Conservation (phyloP, 2,888 invertebrate species). For the Galerucella nymphaeae region DNA sequence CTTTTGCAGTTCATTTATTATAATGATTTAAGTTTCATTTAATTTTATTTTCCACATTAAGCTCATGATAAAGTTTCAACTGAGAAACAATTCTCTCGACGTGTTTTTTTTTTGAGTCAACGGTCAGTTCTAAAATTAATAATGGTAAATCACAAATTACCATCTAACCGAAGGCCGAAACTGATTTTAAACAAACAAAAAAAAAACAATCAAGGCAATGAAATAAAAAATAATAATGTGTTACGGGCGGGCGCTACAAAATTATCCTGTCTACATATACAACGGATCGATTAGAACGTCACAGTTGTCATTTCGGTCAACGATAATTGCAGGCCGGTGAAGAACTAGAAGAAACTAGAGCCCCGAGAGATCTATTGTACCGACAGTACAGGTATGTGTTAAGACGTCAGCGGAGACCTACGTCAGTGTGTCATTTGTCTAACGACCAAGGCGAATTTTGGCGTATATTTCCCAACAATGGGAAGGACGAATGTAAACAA, state of each 20-base stretch:
- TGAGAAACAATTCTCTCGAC: not conserved
- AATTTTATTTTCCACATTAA: not conserved
- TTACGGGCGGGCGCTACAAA: slow-evolving; percentile 52
- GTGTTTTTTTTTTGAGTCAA: not conserved
- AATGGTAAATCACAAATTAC: slow-evolving; percentile 26
- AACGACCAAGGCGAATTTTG: slow-evolving; percentile 28
- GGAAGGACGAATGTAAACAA: slow-evolving; percentile 21
- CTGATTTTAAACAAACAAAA: slow-evolving; percentile 39
- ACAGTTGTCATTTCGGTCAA: slow-evolving; percentile 56
- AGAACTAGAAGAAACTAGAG: slow-evolving; percentile 30
- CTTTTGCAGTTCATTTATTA: too few species aligned
- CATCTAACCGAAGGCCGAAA: slow-evolving; percentile 11
- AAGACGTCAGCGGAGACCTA: slow-evolving; percentile 37
- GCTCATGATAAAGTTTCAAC: not conserved
- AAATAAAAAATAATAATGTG: slow-evolving; percentile 47
- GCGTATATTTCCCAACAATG: slow-evolving; percentile 28
- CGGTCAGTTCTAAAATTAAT: slow-evolving; percentile 1
- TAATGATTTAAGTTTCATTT: not conserved
- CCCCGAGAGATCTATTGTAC: slow-evolving; percentile 41
- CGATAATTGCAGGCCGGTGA: slow-evolving; percentile 57
- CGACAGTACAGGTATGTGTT: slow-evolving; percentile 44
- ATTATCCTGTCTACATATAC: slow-evolving; percentile 57
- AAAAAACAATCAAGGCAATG: slow-evolving; percentile 26
- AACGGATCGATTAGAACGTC: slow-evolving; percentile 57
- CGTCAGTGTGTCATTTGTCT: slow-evolving; percentile 25